These are phyloP conservation scores for Stenurella melanura DNA, from an alignment of 2,888 invertebrate genomes.

Conservation along the genomic window DNA sequence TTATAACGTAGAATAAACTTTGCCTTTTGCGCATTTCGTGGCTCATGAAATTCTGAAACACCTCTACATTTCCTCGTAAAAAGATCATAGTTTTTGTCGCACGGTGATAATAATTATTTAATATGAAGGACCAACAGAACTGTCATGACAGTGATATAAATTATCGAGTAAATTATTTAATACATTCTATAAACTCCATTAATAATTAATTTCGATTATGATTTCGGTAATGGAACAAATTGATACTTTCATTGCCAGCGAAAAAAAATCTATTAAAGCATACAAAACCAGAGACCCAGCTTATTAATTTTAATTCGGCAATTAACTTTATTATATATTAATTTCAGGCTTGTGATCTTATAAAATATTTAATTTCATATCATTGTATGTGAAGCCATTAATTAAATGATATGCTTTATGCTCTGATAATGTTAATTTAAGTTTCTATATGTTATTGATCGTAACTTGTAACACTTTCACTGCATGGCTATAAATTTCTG, in stretches of 20 bases:
- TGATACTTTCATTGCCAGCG: background rate
- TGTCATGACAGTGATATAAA: background rate
- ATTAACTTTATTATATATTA: slow-evolving; percentile 24
- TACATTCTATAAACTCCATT: background rate
- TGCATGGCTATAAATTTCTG: slow-evolving; percentile 37
- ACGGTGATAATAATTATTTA: background rate
- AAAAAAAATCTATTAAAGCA: slow-evolving; percentile 3
- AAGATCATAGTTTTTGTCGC: background rate
- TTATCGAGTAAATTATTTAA: background rate
- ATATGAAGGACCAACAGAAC: background rate
- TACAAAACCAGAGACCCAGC: background rate
- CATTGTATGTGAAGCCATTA: slow-evolving; percentile 34
- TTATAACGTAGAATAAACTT: too few species aligned
- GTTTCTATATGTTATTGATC: slow-evolving; percentile 52
- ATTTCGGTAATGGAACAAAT: slow-evolving; percentile 22
- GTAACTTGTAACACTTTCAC: slow-evolving; percentile 51
- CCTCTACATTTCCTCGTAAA: too few species aligned
- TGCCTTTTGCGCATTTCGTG: too few species aligned
- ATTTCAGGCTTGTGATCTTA: slow-evolving; percentile 13
- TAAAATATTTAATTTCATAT: slow-evolving; percentile 30
- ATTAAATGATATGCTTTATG: slow-evolving; percentile 52
- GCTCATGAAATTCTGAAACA: too few species aligned
- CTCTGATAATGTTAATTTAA: slow-evolving; percentile 52
- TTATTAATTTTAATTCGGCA: slow-evolving; percentile 12
- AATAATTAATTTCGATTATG: background rate